Evolutionary conservation across 1,140 invertebrate species (phyloP), one percentile per base, ranked within the genome.

Genomic region (Eurosta solidaginis): DNA sequence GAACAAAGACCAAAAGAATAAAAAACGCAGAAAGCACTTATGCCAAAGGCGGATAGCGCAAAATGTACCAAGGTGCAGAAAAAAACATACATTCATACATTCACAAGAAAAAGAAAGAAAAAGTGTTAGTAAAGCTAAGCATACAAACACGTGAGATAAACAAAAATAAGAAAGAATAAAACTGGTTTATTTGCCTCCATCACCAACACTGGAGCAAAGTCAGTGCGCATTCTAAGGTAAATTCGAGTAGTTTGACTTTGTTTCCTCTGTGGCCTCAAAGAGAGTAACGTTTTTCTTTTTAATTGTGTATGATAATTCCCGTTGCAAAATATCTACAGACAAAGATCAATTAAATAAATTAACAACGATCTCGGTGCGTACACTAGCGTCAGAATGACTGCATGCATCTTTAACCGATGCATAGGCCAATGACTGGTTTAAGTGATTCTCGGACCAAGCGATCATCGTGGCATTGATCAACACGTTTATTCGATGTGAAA

Each of bases 311-410:
- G 20, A 68, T 68, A 29, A 33, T n/a, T 22, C 27, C 59, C 59
- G 59, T 68, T 68, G 59, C n/a, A 68, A 68, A 40, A n/a, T n/a
- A n/a, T 40, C 36, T 33, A 52, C 3, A 68, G n/a, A 68, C 59
- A 68, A 68, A 68, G 59, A 68, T 68, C 59, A 68, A 68, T 68
- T 68, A 68, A 68, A 42, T 68, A 40, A 68, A 68, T 68, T 29
- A 68, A 68, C 59, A 68, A 68, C 33, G 33, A 22, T 0, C 33
- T 20, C 14, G 36, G 10, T 12, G 33, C 50, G 54, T 29, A 6
- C 10, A 10, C 3, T 12, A 40, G n/a, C 59, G 59, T 68, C 59
- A 10, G 7, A 17, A n/a, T 42, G 59, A 68, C n/a, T 68, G 59
- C 33, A 68, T 68, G 59, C 59, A 20, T 42, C 20, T 52, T 4